Evolutionary conservation across 1,140 invertebrate genomes (phyloP).

Genomic region (Micrasema minimum): DNA sequence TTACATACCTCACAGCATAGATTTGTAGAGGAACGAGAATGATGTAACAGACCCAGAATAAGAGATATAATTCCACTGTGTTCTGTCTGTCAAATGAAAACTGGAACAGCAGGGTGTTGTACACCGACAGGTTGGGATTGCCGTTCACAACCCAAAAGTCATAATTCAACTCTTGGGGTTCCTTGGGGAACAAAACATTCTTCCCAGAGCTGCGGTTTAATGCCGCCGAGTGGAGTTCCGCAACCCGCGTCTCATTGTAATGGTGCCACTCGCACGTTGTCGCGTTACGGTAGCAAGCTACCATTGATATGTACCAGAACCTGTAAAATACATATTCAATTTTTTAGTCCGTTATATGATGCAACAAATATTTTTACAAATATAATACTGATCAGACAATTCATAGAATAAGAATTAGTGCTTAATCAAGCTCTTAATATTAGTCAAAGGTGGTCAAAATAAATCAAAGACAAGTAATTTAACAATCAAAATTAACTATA

Average conservation of each 20-base stretch:
- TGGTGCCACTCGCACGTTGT: slow-evolving; percentile 86
- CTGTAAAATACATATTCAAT: slow-evolving; percentile 63
- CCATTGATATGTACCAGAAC: slow-evolving; percentile 96
- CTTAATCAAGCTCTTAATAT: no score
- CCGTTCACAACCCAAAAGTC: slow-evolving; percentile 97
- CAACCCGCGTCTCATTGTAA: slow-evolving; percentile 62
- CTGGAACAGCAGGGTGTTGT: slow-evolving; percentile 91
- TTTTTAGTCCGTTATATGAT: no score
- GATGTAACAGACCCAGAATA: slow-evolving; percentile 89
- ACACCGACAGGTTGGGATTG: slow-evolving; percentile 85
- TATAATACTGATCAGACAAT: no score
- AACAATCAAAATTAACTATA: no score
- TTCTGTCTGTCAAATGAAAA: slow-evolving; percentile 97
- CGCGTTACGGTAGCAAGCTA: slow-evolving; percentile 87
- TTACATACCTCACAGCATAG: slow-evolving; percentile 76
- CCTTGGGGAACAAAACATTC: slow-evolving; percentile 54
- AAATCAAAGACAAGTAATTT: no score
- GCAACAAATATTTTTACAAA: no score
- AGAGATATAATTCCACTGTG: slow-evolving; percentile 89
- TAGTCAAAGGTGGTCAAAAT: no score
- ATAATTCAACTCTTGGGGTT: slow-evolving; percentile 76
- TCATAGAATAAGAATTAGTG: no score
- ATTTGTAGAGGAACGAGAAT: slow-evolving; percentile 89
- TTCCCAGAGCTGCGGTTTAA: slow-evolving; percentile 7
- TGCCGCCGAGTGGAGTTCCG: not conserved